A percentile compares a stretch with the other conserved stretches of the same genome.
Evolutionary conservation across 1,140 invertebrate genomes (phyloP).

Genomic region (Drosophila mauritiana): DNA sequence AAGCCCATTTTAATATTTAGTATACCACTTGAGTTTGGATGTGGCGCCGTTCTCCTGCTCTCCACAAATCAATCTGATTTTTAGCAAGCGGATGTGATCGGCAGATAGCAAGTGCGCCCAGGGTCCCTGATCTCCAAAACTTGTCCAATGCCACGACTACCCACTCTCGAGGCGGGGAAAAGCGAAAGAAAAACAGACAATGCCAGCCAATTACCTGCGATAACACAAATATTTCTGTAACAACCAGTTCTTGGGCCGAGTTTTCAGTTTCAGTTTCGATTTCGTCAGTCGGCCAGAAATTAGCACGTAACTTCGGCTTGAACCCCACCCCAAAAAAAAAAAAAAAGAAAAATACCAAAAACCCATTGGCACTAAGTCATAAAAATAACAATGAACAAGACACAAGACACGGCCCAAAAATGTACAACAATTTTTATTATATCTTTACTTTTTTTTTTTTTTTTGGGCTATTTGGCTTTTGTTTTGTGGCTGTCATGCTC

Average conservation of each 20-base stretch:
- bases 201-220: conserved; percentile 57
- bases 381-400: conserved; percentile 73
- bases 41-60: neutral
- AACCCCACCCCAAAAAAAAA: conserved; percentile 20
- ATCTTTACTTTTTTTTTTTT: conserved; percentile 2
- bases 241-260: conserved; percentile 22
- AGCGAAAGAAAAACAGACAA: conserved; percentile 45
- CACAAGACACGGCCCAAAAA: conserved; percentile 48
- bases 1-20: no score
- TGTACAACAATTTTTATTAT: conserved; percentile 36
- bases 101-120: neutral
- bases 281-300: conserved; percentile 53
- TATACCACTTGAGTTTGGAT: neutral
- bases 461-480: conserved; percentile 2
- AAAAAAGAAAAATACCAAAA: conserved; percentile 17
- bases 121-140: conserved; percentile 36
- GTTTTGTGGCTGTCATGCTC: conserved; percentile 62
- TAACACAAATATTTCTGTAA: conserved; percentile 50
- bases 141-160: conserved; percentile 30
- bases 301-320: conserved; percentile 43
- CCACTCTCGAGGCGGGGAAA: neutral
- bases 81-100: conserved; percentile 4
- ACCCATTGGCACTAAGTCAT: conserved; percentile 63
- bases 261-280: conserved; percentile 37
- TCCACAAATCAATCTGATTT: neutral